Evolutionary conservation across 2,888 invertebrate species (phyloP), one percentile per base, ranked within the genome.

Genomic region (Euclidia mi): DNA sequence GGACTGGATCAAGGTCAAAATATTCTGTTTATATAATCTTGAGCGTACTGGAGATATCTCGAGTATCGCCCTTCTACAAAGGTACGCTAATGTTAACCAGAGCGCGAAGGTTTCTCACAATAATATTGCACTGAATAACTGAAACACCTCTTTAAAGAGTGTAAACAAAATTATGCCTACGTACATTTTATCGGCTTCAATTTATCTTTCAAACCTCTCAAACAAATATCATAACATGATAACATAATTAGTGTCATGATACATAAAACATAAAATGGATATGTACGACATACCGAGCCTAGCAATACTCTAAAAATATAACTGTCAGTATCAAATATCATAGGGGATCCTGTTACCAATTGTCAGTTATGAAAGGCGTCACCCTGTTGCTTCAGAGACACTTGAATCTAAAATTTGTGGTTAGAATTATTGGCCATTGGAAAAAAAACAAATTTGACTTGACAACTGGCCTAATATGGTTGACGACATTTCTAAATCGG

Each of bases 391-490:
- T 71, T 76, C 73, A 70, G 71, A 80, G 82, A 86, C 84, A 83
- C 80, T 76, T 64, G 63, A 53, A 70, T 80, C 79, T 84, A 76
- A 62, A 74, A 76, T 79, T 78, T 85, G 88, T 78, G 87, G 88
- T 88, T 65, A 74, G 56, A 73, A 76, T 82, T 78, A 76, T 81
- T 77, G 73, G 76, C 71, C 74, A 73, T 49, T 53, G 71, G 40
- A 32, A 55, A 55, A 64, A 65, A 53, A 75, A 67, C 55, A 4
- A 51, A 65, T 64, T 66, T 38, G 37, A 60, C 31, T 68, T 71
- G 65, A 71, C 74, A 68, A 56, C 56, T 65, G 64, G 59, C 68
- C 71, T 71, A 71, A 72, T 70, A 71, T 67, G 64, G 56, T 62
- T 56, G 70, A 71, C 76, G 81, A 78, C 75, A 77, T 73, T 75